Percentiles rank a stretch among this genome's conserved stretches.
phyloP scores from a whole-genome alignment of 2,888 invertebrate species.

The Chorisops tibialis region DNA sequence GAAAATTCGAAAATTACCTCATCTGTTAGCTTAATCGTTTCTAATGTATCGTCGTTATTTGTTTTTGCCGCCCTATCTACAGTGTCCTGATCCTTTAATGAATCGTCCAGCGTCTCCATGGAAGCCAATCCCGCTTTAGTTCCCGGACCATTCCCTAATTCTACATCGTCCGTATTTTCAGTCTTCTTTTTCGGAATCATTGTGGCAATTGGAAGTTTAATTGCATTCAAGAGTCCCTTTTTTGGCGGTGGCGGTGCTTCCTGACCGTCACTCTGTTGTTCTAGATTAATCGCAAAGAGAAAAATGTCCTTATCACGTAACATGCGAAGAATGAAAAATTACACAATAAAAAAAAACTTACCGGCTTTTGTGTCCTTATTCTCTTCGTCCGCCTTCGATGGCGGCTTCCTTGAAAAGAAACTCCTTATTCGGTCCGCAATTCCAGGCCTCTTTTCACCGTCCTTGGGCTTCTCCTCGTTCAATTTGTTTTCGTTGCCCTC shows the following conservation, averaged over 20 bases:
- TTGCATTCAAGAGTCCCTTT: constrained; percentile 59
- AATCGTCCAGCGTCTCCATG: constrained; percentile 77
- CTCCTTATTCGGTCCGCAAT: constrained; percentile 55
- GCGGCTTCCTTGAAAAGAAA: constrained; percentile 55
- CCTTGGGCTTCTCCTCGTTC: constrained; percentile 38
- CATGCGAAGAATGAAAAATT: not conserved
- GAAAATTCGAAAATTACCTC: constrained; percentile 38
- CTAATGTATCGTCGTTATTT: constrained; percentile 66
- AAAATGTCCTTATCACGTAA: not conserved
- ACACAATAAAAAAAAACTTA: constrained; percentile 26
- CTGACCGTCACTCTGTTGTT: constrained; percentile 41
- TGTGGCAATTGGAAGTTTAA: constrained; percentile 62
- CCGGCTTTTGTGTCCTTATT: constrained; percentile 42
- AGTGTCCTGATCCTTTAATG: constrained; percentile 62
- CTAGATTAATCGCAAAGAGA: constrained; percentile 34
- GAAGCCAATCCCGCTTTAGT: constrained; percentile 73
- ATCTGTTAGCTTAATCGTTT: constrained; percentile 62
- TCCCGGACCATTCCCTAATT: constrained; percentile 56
- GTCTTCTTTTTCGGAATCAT: constrained; percentile 57
- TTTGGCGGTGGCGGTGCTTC: constrained; percentile 49
- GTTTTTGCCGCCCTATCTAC: constrained; percentile 50
- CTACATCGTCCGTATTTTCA: constrained; percentile 49
- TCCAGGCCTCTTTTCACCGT: constrained; percentile 45
- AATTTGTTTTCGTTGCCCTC: constrained; percentile 46
- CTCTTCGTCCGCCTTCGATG: constrained; percentile 38